phyloP scores from a whole-genome alignment of 64 coral and sea anemone genomes.

The Pocillopora verrucosa region DNA sequence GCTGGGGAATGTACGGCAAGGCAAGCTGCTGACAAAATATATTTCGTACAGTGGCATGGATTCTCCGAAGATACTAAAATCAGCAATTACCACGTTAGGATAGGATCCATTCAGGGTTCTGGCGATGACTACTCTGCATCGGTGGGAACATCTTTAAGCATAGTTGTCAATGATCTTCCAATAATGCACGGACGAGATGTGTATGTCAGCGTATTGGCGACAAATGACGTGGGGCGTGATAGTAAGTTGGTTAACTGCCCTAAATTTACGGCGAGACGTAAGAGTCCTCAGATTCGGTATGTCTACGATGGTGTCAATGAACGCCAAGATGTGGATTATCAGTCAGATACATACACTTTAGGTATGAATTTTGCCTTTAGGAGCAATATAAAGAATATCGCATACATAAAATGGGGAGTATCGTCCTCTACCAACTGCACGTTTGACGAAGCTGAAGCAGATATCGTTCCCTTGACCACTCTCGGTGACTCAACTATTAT shows the following conservation, averaged over 20 bases:
- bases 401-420: constrained; percentile 78
- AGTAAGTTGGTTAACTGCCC: constrained; percentile 76
- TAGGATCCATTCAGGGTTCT: constrained; percentile 84
- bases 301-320: constrained; percentile 84
- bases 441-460: constrained; percentile 68
- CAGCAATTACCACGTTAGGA: constrained; percentile 76
- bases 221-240: constrained; percentile 77
- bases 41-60: constrained; percentile 88
- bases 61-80: constrained; percentile 78
- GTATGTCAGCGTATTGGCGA: constrained; percentile 69
- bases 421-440: constrained; percentile 68
- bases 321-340: constrained; percentile 70
- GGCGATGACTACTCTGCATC: constrained; percentile 85
- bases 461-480: constrained; percentile 55
- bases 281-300: constrained; percentile 70
- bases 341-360: constrained; percentile 56
- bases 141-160: constrained; percentile 56
- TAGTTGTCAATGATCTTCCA: constrained; percentile 61
- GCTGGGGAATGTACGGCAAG: constrained; percentile 75
- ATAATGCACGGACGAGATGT: constrained; percentile 93
- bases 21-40: constrained; percentile 68
- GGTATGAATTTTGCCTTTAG: constrained; percentile 75
- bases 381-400: constrained; percentile 27
- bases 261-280: constrained; percentile 63
- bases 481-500: constrained; percentile 80